Conservation (phyloP, 2,888 invertebrate genomes). For the Athalia rosae region DNA sequence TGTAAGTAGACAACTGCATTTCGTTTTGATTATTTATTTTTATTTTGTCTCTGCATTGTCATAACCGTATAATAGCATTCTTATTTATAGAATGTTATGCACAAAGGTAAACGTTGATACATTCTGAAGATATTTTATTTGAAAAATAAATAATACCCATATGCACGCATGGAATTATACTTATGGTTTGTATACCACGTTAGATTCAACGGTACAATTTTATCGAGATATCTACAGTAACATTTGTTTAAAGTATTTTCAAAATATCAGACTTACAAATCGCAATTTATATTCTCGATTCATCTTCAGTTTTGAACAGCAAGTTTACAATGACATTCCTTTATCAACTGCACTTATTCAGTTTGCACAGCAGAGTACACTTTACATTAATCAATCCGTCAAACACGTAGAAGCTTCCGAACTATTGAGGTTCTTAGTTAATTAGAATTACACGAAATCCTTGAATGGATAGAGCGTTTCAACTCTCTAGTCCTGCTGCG, state of each 20-base stretch:
- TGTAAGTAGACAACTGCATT: neutral
- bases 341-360: slow-evolving; percentile 1
- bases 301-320: slow-evolving; percentile 9
- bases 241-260: neutral
- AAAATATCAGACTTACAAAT: neutral
- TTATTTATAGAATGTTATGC: neutral
- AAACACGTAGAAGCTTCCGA: too few species aligned
- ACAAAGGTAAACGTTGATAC: slow-evolving; percentile 13
- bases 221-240: neutral
- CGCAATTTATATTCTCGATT: neutral
- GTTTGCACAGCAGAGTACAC: slow-evolving; percentile 4
- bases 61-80: neutral
- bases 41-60: neutral
- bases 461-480: too few species aligned
- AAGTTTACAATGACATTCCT: neutral
- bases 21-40: neutral
- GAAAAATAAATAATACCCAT: neutral
- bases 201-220: slow-evolving; percentile 15
- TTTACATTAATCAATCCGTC: neutral
- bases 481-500: too few species aligned
- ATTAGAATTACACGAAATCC: too few species aligned
- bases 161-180: slow-evolving; percentile 3
- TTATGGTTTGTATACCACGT: slow-evolving; percentile 1
- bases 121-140: slow-evolving; percentile 23
- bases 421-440: too few species aligned